Evolutionary conservation across 2,888 invertebrate species (phyloP), one percentile per base, ranked within the genome.

Genomic region (Trilocha varians): DNA sequence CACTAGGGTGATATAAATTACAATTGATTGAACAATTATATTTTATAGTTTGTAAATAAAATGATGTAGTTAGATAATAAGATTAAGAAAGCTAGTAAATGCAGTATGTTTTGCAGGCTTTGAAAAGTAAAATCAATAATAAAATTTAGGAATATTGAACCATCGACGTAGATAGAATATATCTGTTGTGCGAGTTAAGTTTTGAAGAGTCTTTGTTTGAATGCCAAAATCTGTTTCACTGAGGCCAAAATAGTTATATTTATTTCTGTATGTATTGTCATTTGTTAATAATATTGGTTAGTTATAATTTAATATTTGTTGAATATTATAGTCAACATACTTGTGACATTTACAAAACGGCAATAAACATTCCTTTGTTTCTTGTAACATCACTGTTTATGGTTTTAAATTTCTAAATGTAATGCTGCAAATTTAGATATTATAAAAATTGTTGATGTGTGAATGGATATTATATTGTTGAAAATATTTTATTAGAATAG

Each of bases 31-130:
- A 80, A 79, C 79, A 74, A 78, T 79, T 77, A 72, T 65, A 59
- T 65, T 65, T 65, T 73, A 76, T 67, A 73, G 53, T 62, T 66
- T 84, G 84, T 84, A 84, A 65, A 84, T 83, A 84, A 83, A 74
- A 82, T 80, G 78, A 70, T 74, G 60, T 82, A 80, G 68, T 55
- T 78, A 79, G 65, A 50, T 52, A 50, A 8, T 79, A 79, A 77
- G 76, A 62, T 63, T 80, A 78, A 78, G 54, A 56, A 75, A 74
- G 78, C 78, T 84, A 83, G 80, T 25, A 62, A 66, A 65, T 72
- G 78, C 74, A 59, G 65, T 65, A 80, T 82, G 74, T 79, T 79
- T 83, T 79, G 80, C 83, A 71, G 62, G 62, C 64, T 75, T 70
- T 69, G 65, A 73, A 63, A 69, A 62, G 67, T 65, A 56, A 62